These are phyloP conservation scores for Luperina nickerlii DNA, from an alignment of 2,888 invertebrate genomes.

Conservation along the genomic window DNA sequence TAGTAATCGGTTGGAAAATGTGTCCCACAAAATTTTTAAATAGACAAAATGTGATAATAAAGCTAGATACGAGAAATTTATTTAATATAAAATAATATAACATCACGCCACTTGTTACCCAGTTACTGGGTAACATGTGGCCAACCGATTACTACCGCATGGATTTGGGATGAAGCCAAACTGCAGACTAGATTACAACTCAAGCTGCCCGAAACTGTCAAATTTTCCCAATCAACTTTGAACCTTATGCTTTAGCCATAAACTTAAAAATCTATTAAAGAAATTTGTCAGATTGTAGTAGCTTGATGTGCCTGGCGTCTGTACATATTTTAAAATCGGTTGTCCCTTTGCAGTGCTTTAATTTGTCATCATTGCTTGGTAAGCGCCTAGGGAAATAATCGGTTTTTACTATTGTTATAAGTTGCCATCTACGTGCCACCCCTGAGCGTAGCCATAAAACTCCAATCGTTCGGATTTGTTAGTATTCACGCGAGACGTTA, in stretches of 20 bases:
- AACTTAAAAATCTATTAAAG: too few relatives aligned
- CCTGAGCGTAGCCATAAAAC: constrained; percentile 53
- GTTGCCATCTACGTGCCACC: constrained; percentile 26
- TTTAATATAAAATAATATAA: neutral
- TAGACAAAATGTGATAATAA: constrained; percentile 4
- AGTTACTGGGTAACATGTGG: too few relatives aligned
- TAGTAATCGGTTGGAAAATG: constrained; percentile 12
- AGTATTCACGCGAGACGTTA: constrained; percentile 51
- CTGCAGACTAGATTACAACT: constrained; percentile 30
- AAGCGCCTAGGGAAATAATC: neutral
- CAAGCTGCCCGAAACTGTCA: too few relatives aligned
- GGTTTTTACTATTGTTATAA: neutral
- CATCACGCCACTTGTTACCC: too few relatives aligned
- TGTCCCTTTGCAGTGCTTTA: neutral
- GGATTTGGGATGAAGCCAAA: constrained; percentile 43
- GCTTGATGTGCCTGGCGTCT: too few relatives aligned
- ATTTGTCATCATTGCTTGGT: neutral
- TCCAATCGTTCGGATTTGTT: constrained; percentile 57
- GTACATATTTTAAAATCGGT: neutral
- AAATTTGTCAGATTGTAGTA: too few relatives aligned
- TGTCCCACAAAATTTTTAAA: constrained; percentile 14
- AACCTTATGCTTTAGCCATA: too few relatives aligned
- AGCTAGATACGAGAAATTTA: neutral
- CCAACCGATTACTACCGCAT: constrained; percentile 24
- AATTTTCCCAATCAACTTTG: too few relatives aligned